Evolutionary conservation across 2,113 vertebrate genomes (phyloP), one percentile per base, ranked within the genome.

Genomic region (Osmerus mordax): DNA sequence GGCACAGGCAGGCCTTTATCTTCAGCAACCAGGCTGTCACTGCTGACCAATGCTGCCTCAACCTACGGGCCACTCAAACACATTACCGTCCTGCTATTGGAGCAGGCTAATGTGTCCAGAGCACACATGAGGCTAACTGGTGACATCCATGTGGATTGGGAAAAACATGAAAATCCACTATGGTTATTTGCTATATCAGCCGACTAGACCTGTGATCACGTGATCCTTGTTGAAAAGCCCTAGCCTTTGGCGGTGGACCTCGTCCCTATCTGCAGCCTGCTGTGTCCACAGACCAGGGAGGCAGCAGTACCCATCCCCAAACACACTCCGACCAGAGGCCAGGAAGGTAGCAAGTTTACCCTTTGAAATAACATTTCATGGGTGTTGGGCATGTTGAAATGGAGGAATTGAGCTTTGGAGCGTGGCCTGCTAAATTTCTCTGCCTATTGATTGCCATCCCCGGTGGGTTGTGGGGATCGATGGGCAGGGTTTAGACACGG

Each of bases 391-490:
- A 75, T 82, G 80, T 79, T 86, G 77, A 87, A 88, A 87, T 87
- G 78, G 75, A 80, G 83, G 86, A 88, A 88, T 91, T 83, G 82
- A 78, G 78, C 70, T 84, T 75, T 87, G 83, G 81, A 83, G 84
- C 76, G 66, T 85, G 79, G 84, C 80, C 77, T 58, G 68, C 74
- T 86, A 90, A 85, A 91, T 91, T 91, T 89, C 87, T 88, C 87
- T 81, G 78, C 79, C 75, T 91, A 93, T 93, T 82, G 92, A 92
- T 92, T 87, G 77, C 76, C 77, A 84, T 87, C 85, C 83, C 80
- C 82, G 79, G 83, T 71, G 80, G 89, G 87, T 80, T 83, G 75
- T 70, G 51, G 61, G 68, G 78, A 92, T 92, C 87, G 84, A 92
- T 92, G 75, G 54, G 69, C 59, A 75, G 84, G 87, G 86, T 91